These are phyloP conservation scores for Ormyrus labotus DNA, from an alignment of 2,888 invertebrate species.

Conservation along the genomic window DNA sequence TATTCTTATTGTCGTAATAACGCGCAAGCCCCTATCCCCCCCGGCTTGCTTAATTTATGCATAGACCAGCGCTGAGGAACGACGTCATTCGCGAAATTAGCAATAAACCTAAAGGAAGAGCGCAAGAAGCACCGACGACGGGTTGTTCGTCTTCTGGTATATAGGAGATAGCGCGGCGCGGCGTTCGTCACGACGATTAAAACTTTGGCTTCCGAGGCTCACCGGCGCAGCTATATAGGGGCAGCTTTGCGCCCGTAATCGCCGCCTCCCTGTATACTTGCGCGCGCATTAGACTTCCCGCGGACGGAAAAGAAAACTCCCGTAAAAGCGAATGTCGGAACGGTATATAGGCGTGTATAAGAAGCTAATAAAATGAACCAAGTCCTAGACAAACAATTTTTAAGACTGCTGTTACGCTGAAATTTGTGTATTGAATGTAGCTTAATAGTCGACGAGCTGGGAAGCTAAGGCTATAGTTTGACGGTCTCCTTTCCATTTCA, in stretches of 20 bases:
- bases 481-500: conserved; percentile 28
- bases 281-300: conserved; percentile 26
- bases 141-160: conserved; percentile 41
- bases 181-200: conserved; percentile 53
- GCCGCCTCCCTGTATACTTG: conserved; percentile 7
- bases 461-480: background rate
- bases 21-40: conserved; percentile 11
- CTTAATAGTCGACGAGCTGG: background rate
- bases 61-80: conserved; percentile 55
- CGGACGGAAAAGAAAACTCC: conserved; percentile 8
- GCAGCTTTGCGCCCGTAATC: conserved; percentile 48
- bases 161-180: conserved; percentile 28
- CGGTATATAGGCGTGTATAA: background rate
- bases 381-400: conserved; percentile 71
- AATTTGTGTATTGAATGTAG: conserved; percentile 57
- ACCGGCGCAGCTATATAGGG: conserved; percentile 16
- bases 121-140: conserved; percentile 36
- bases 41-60: conserved; percentile 54
- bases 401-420: conserved; percentile 66
- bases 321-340: background rate
- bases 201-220: conserved; percentile 46
- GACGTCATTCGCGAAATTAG: conserved; percentile 56
- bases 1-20: conserved; percentile 56
- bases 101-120: conserved; percentile 56
- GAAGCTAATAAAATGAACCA: conserved; percentile 20